Evolutionary conservation across 1,140 invertebrate species (phyloP).

Genomic region (Wiebesia pumilae): DNA sequence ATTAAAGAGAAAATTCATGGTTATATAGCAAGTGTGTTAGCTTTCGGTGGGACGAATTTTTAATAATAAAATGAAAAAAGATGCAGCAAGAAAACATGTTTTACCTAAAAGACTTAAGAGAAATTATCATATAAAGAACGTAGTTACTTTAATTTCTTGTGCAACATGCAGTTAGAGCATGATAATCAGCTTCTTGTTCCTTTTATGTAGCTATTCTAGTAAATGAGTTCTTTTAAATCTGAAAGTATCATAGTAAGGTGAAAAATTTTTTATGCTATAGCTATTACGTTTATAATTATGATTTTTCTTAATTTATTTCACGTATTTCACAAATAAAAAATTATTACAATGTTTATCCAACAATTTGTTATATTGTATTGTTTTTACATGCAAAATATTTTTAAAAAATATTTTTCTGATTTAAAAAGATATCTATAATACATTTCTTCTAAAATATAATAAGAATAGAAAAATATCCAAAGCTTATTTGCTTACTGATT

Average conservation of each 20-base stretch:
- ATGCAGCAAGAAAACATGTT: conserved; percentile 3
- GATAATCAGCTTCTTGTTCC: conserved; percentile 30
- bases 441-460: too few relatives aligned
- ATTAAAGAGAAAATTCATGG: conserved; percentile 24
- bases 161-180: conserved; percentile 5
- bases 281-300: too few relatives aligned
- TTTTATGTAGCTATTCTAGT: not conserved
- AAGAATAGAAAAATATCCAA: too few relatives aligned
- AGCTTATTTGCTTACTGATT: too few relatives aligned
- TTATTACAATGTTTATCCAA: too few relatives aligned
- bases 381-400: too few relatives aligned
- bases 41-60: not conserved
- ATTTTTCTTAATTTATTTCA: too few relatives aligned
- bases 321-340: too few relatives aligned
- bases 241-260: not conserved
- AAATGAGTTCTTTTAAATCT: not conserved
- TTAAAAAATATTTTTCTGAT: too few relatives aligned
- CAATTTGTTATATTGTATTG: too few relatives aligned
- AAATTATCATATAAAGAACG: conserved; percentile 36
- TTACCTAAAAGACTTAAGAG: conserved; percentile 30
- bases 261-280: too few relatives aligned
- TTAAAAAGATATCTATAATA: too few relatives aligned
- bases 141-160: not conserved
- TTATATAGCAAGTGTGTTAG: not conserved
- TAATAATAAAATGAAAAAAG: conserved; percentile 12